These are phyloP conservation scores for Atethmia centrago DNA, from an alignment of 2,888 invertebrate genomes.

Conservation along the genomic window DNA sequence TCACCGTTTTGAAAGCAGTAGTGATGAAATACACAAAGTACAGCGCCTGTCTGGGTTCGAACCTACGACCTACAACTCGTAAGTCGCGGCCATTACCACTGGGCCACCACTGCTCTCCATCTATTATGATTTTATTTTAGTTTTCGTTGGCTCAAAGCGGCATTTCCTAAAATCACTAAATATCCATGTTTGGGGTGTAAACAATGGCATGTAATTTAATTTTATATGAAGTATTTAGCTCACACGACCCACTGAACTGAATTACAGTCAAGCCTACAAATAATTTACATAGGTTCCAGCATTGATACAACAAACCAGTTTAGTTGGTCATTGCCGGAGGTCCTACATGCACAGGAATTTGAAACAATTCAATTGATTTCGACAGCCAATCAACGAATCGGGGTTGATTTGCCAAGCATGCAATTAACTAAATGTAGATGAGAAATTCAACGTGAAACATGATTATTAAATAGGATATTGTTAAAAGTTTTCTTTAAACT, in stretches of 20 bases:
- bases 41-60: too few relatives aligned
- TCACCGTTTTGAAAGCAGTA: too few relatives aligned
- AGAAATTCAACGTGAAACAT: background rate
- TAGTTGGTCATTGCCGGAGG: slow-evolving; percentile 18
- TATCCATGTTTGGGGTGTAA: slow-evolving; percentile 4
- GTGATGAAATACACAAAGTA: too few relatives aligned
- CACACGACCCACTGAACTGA: background rate
- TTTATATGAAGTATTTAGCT: slow-evolving; percentile 3
- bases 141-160: background rate
- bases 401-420: slow-evolving; percentile 41
- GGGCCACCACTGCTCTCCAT: too few relatives aligned
- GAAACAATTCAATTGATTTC: slow-evolving; percentile 51
- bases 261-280: slow-evolving; percentile 11
- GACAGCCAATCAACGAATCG: slow-evolving; percentile 37
- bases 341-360: slow-evolving; percentile 24
- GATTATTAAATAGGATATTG: background rate
- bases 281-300: slow-evolving; percentile 9
- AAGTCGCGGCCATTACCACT: too few relatives aligned
- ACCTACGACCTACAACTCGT: too few relatives aligned
- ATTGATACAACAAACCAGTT: slow-evolving; percentile 41
- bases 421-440: slow-evolving; percentile 5
- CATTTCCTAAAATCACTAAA: background rate
- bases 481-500: background rate
- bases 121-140: background rate
- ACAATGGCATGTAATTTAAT: slow-evolving; percentile 1